Conservation (phyloP, 2,113 vertebrate genomes). For the Podarcis cretensis region DNA sequence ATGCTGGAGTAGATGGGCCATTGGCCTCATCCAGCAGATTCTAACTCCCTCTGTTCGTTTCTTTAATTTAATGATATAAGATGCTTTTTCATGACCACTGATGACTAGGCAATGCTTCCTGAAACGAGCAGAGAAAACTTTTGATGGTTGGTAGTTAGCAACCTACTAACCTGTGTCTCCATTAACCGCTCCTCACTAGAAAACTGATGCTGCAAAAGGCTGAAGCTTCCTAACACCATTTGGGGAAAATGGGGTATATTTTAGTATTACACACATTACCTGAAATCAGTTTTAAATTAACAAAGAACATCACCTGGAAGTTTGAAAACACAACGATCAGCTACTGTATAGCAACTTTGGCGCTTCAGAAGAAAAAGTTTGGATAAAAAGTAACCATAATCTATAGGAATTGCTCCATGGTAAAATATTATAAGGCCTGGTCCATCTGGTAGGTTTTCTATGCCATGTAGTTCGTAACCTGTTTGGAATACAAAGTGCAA, state of each 20-base stretch:
- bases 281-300: background rate
- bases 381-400: slow-evolving; percentile 91
- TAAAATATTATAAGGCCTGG: slow-evolving; percentile 91
- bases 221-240: background rate
- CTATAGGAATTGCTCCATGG: slow-evolving; percentile 90
- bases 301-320: slow-evolving; percentile 69
- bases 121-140: background rate
- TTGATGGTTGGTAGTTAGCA: background rate
- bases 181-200: background rate
- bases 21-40: no score
- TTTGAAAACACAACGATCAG: slow-evolving; percentile 85
- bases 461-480: slow-evolving; percentile 76
- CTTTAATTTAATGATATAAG: background rate
- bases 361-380: slow-evolving; percentile 87
- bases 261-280: background rate
- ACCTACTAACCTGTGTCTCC: background rate
- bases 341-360: slow-evolving; percentile 87
- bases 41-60: background rate
- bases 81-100: background rate
- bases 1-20: no score
- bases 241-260: background rate
- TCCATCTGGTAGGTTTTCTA: slow-evolving; percentile 78
- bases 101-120: background rate
- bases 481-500: slow-evolving; percentile 52
- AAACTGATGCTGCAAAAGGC: background rate